Evolutionary conservation across 1,140 invertebrate species (phyloP), one percentile per base, ranked within the genome.

Genomic region (Papilio dardanus): DNA sequence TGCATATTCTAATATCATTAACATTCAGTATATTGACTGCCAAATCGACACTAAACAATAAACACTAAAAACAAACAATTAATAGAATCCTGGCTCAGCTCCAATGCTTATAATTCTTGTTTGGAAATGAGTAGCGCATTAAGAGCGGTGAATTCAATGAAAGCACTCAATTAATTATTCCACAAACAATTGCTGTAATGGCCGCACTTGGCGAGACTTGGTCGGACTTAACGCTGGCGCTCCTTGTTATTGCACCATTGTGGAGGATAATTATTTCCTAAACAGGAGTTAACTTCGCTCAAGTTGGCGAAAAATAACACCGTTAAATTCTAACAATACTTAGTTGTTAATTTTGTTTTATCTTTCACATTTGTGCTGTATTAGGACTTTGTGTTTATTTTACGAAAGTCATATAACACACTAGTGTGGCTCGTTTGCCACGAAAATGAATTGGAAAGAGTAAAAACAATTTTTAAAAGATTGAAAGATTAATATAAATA

Each of bases 131-230:
- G 10, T n/a, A 66, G 30, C 10, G 58, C 21, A 28, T 65, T 65
- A 65, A 28, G 31, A 19, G 6, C 33, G 35, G 19, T 16, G 33
- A 40, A 28, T 69, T 42, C 67, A 69, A 69, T 69, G 21, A 37
- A 69, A 69, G 35, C 67, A 40, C 67, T 69, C 21, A 69, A 40
- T 40, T 69, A 33, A 69, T 69, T 69, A 69, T 69, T 69, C 35
- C 21, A 40, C 35, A 24, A 69, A 69, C 67, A 69, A 69, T 40
- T 69, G 35, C 10, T 69, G 2, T 37, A 69, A 69, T 40, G 67
- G 67, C 21, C 67, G 35, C 35, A 33, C 28, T 67, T 40, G 67
- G 67, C 21, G 35, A 21, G 67, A 33, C 28, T 67, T 24, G 6
- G 54, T 66, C 14, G 30, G 62, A 31, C 66, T 68, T 69, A 42